Evolutionary conservation across 1,140 invertebrate species (phyloP), one percentile per base, ranked within the genome.

Genomic region (Drosophila pachea): DNA sequence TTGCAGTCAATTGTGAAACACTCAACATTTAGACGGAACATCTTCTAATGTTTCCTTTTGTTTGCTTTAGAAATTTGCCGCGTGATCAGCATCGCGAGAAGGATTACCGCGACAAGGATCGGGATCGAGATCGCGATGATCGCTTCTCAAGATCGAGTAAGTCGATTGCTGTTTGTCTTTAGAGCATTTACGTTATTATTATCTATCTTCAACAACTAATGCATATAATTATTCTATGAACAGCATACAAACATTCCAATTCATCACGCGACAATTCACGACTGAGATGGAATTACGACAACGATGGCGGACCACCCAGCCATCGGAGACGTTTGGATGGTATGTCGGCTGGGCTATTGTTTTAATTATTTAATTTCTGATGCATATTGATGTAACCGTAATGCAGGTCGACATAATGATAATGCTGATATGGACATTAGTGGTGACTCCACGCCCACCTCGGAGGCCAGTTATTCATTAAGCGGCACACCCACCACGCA

Each of bases 351-450:
- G 5, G 0, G 7, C 12, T 16, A 14, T 14, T 7, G 12, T 9
- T 16, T 14, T 35, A 4, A 38, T 36, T 38, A 12, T 7, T 36
- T 38, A n/a, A 22, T 14, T 33, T 4, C 12, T 54, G 12, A 35
- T 54, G 7, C 29, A 42, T 14, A n/a, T n/a, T 47, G 9, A 65
- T 22, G 53, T 7, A 4, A 22, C 5, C 33, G 16, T 5, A 4
- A 2, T 32, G 6, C 38, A 88, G 87, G 79, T 65, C 87, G 87
- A 64, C 77, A 86, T 62, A 86, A 76, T 60, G 89, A 89, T 55
- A 89, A 88, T 61, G 93, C 95, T 78, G 95, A 96, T 86, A 96
- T 96, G 95, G 95, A 96, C 76, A 95, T 96, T 56, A 96, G 95
- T 61, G 94, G 94, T 67, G 94, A 94, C 82, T 94, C 94, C 71